Base-by-base conservation (phyloP, 2,888 invertebrate species). In the Dryocosmus kuriphilus region DNA sequence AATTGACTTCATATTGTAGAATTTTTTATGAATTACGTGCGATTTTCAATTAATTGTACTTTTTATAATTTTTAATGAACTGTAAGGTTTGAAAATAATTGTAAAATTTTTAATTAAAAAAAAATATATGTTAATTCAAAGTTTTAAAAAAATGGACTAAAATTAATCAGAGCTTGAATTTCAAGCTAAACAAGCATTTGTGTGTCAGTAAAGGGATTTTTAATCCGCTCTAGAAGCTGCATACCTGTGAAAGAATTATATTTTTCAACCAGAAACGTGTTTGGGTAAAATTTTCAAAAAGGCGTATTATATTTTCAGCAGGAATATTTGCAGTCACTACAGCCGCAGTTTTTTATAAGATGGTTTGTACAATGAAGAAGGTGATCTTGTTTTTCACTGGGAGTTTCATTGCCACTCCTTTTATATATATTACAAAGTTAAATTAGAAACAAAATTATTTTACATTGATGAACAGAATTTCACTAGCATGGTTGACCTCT, bases 181-280 rank as follows among this genome's bases (percentile, higher is more conserved):
- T 86, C 82, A 75, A 83, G 83, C 87, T 88, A 88, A 78, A 79
- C 71, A 87, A 88, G 88, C 86, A 75, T 87, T 79, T 77, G 85
- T 84, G 86, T 86, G 81, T 86, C 79, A 82, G 78, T 86, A 85
- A 79, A 78, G 79, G 83, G 83, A 84, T 81, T 81, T 84, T 86
- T 83, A 87, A 85, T 88, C 88, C 85, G 88, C 89, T 87, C 89
- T 89, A 88, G 83, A 86, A 87, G 89, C 89, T 88, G 87, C 87
- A 89, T 88, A 89, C 89, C 89, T 89, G 89, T 88, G 88, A 88
- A 89, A 89, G 83, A 89, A 83, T 87, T 84, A 84, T 81, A 84
- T 83, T 41, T 35, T 38, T 38, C 7, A 51, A 22, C n/a, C 1
- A 65, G 38, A 65, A 61, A 61, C 16, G 61, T 30, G 24, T 27